These are phyloP conservation scores for Halyomorpha halys DNA, from an alignment of 1,140 invertebrate species.

Conservation along the genomic window DNA sequence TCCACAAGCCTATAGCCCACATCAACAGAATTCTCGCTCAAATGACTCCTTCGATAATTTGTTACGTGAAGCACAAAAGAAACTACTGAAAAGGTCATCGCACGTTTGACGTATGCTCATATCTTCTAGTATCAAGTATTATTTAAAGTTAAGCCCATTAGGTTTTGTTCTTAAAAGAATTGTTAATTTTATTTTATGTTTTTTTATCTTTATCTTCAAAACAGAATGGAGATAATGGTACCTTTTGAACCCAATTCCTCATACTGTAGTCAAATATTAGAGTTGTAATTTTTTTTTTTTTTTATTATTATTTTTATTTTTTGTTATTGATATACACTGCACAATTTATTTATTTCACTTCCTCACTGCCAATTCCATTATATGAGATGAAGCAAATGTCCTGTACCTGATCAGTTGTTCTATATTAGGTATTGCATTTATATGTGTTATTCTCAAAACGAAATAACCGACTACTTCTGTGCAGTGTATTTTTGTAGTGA, in stretches of 20 bases:
- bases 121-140: slow-evolving; percentile 13
- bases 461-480: neutral
- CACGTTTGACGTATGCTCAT: slow-evolving; percentile 18
- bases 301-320: no score
- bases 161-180: neutral
- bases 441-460: no score
- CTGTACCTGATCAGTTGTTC: no score
- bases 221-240: slow-evolving; percentile 7
- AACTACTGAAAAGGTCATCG: slow-evolving; percentile 30
- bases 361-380: neutral
- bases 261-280: slow-evolving; percentile 3
- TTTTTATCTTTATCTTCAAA: neutral
- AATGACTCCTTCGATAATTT: slow-evolving; percentile 38
- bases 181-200: neutral
- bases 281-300: neutral
- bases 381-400: no score
- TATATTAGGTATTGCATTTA: no score
- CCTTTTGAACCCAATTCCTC: neutral
- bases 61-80: slow-evolving; percentile 38
- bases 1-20: slow-evolving; percentile 23
- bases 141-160: slow-evolving; percentile 7
- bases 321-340: neutral
- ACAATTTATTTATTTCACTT: slow-evolving; percentile 9
- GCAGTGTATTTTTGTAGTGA: slow-evolving; percentile 13
- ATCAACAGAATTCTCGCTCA: slow-evolving; percentile 28